These are phyloP conservation scores for Pammene aurita DNA, from an alignment of 2,888 invertebrate species.

Conservation along the genomic window DNA sequence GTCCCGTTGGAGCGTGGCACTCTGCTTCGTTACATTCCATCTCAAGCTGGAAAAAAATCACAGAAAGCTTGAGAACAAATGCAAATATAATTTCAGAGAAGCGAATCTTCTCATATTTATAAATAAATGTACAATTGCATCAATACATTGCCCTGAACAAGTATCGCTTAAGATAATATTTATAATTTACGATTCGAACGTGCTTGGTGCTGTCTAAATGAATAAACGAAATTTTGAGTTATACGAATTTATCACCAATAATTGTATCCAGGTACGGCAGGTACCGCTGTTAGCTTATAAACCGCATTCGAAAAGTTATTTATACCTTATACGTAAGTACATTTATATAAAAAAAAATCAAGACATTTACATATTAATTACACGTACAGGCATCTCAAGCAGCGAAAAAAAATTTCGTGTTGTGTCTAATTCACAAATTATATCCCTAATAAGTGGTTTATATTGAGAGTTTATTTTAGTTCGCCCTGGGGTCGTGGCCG, in stretches of 20 bases:
- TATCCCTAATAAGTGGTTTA: background rate
- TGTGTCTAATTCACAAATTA: too few species aligned
- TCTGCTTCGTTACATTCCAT: slow-evolving; percentile 9
- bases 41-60: background rate
- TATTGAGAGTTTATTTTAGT: slow-evolving; percentile 20
- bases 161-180: too few species aligned
- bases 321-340: too few species aligned
- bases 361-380: too few species aligned
- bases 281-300: background rate
- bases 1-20: slow-evolving; percentile 16
- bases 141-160: too few species aligned
- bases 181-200: too few species aligned
- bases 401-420: too few species aligned
- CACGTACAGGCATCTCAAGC: too few species aligned
- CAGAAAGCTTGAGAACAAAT: slow-evolving; percentile 6
- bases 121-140: background rate
- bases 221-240: too few species aligned
- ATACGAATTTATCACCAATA: too few species aligned
- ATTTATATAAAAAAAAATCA: too few species aligned
- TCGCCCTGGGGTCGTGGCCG: slow-evolving; percentile 43
- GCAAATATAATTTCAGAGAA: background rate
- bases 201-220: too few species aligned
- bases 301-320: background rate
- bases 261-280: background rate
- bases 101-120: slow-evolving; percentile 8